These are phyloP conservation scores for Blastomussa wellsi DNA, from an alignment of 92 coral and sea anemone species.

Conservation along the genomic window DNA sequence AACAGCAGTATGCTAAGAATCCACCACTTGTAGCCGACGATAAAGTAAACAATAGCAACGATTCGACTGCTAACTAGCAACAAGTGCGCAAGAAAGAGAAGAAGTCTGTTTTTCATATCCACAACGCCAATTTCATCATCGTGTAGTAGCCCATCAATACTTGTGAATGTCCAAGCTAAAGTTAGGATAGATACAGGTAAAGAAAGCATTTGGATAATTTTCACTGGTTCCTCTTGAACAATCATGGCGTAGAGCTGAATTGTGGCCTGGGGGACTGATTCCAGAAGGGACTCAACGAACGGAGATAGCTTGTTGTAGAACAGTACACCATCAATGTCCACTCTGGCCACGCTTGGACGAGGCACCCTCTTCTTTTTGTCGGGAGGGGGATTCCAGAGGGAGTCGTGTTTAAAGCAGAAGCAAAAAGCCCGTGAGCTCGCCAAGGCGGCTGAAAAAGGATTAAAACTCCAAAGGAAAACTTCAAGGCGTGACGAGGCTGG, in stretches of 20 bases:
- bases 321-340: background rate
- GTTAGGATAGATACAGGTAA: conserved; percentile 46
- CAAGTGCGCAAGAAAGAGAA: conserved; percentile 11
- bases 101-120: background rate
- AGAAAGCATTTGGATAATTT: conserved; percentile 55
- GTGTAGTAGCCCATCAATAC: background rate
- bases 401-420: conserved; percentile 19
- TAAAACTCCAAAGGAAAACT: conserved; percentile 1
- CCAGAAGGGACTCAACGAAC: conserved; percentile 49
- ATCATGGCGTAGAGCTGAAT: conserved; percentile 63
- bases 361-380: background rate
- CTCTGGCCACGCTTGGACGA: background rate
- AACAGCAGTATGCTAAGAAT: conserved; percentile 16
- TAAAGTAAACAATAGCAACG: conserved; percentile 28
- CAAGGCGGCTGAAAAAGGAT: conserved; percentile 42
- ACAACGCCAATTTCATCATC: conserved; percentile 11
- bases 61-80: conserved; percentile 29
- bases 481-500: background rate
- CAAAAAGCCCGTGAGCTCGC: conserved; percentile 3
- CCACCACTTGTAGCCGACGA: conserved; percentile 42
- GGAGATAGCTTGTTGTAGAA: conserved; percentile 16
- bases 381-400: background rate
- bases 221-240: conserved; percentile 45
- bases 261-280: conserved; percentile 60
- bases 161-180: conserved; percentile 30